phyloP scores from a whole-genome alignment of 2,113 vertebrate genomes.

The Megaleporinus macrocephalus region DNA sequence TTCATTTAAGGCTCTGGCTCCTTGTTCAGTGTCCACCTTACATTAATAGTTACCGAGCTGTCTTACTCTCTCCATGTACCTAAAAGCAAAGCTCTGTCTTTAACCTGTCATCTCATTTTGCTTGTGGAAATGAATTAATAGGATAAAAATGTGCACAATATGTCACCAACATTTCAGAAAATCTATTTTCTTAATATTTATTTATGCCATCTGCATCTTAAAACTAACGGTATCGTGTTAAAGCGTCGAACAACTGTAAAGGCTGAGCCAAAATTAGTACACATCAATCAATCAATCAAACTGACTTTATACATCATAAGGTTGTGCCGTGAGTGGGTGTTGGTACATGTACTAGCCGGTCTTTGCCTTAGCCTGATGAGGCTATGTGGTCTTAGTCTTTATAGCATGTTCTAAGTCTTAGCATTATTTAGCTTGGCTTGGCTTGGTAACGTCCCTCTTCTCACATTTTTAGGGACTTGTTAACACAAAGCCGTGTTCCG shows the following conservation, averaged over 20 bases:
- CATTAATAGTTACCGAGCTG: not conserved
- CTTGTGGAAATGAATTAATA: not conserved
- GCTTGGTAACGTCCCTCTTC: constrained; percentile 20
- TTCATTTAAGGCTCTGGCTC: not conserved
- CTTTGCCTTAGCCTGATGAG: not conserved
- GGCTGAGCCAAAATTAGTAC: constrained; percentile 30
- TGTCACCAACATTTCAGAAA: constrained; percentile 14
- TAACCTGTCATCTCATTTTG: not conserved
- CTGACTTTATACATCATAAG: constrained; percentile 33
- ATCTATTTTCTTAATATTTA: constrained; percentile 35
- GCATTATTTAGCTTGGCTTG: constrained; percentile 28
- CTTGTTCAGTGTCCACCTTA: constrained; percentile 3
- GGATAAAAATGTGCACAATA: not conserved
- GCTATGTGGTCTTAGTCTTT: constrained; percentile 3
- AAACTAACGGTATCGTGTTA: not conserved
- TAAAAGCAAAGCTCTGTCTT: not conserved
- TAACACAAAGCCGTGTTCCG: constrained; percentile 1
- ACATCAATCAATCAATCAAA: constrained; percentile 17
- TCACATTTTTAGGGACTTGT: constrained; percentile 17
- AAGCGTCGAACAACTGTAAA: constrained; percentile 3
- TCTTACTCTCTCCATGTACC: not conserved
- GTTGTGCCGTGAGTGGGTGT: constrained; percentile 10
- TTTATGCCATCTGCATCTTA: constrained; percentile 24
- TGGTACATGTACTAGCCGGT: constrained; percentile 3
- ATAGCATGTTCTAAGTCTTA: constrained; percentile 26